These are phyloP conservation scores for Panthera tigris DNA, from an alignment of 2,113 vertebrate genomes.

Conservation along the genomic window DNA sequence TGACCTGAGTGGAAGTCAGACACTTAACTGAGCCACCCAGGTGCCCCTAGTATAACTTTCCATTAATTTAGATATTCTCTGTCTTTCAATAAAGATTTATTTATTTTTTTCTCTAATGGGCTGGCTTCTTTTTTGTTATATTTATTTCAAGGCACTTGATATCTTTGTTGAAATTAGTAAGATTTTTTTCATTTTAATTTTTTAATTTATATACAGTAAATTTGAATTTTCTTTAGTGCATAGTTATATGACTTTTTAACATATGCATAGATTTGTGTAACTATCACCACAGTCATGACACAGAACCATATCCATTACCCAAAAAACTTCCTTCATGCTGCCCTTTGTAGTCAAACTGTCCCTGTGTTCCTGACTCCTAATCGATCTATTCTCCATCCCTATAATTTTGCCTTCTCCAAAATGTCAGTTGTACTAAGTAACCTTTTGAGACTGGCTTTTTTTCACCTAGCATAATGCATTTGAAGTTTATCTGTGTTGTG, in stretches of 20 bases:
- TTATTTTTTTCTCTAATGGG: not conserved
- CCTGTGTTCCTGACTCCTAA: not conserved
- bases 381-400: not conserved
- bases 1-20: too few species aligned
- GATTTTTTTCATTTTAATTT: not conserved
- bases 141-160: not conserved
- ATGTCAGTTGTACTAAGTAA: not conserved
- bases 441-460: not conserved
- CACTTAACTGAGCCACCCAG: too few species aligned
- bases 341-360: not conserved
- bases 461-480: not conserved
- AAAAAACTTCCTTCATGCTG: too few species aligned
- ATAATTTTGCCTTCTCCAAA: not conserved
- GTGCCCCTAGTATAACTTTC: not conserved
- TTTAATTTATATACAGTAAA: not conserved
- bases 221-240: not conserved
- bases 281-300: not conserved
- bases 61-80: not conserved
- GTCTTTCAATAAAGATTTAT: not conserved
- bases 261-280: not conserved
- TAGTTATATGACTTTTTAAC: not conserved
- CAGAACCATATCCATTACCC: not conserved
- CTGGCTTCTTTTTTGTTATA: not conserved
- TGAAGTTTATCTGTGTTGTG: not conserved
- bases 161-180: not conserved